Percentiles rank a stretch among this genome's conserved stretches.
Evolutionary conservation across 1,140 invertebrate species (phyloP).

Genomic region (Babylonia areolata): DNA sequence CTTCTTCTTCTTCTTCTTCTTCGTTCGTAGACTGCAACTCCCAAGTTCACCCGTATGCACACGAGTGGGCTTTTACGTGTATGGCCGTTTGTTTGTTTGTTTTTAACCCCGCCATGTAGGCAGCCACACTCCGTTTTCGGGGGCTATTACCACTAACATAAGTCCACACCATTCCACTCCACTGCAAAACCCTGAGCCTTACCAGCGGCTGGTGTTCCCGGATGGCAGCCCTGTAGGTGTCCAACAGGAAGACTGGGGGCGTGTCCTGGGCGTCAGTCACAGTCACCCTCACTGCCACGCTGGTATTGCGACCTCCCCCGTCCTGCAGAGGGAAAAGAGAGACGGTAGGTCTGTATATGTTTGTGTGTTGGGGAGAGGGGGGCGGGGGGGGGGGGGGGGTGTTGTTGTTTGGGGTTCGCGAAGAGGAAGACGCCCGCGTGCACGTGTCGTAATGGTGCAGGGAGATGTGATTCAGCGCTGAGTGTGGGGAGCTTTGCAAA

Average conservation of each 20-base stretch:
- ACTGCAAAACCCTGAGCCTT: no score
- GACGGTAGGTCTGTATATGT: conserved; percentile 80
- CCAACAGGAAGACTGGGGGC: conserved; percentile 86
- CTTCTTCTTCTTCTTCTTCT: no score
- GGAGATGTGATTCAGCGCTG: no score
- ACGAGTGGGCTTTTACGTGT: no score
- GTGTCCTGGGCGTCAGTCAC: conserved; percentile 89
- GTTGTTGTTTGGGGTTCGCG: conserved; percentile 84
- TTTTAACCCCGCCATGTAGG: no score
- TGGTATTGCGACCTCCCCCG: conserved; percentile 16
- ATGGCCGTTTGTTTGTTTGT: no score
- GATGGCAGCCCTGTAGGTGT: conserved; percentile 60
- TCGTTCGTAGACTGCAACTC: no score
- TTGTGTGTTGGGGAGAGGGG: conserved; percentile 60
- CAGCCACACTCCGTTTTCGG: no score
- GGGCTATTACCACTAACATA: neutral
- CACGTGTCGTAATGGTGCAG: no score
- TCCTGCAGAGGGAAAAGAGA: conserved; percentile 27
- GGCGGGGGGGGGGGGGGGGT: neutral
- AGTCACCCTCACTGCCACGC: conserved; percentile 84
- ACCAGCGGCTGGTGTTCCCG: conserved; percentile 33
- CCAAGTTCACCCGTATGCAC: no score
- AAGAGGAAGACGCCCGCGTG: conserved; percentile 78
- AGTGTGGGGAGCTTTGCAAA: no score
- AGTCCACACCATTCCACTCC: no score